These are phyloP conservation scores for Metallyticus violacea DNA, from an alignment of 2,888 invertebrate genomes.

Conservation along the genomic window DNA sequence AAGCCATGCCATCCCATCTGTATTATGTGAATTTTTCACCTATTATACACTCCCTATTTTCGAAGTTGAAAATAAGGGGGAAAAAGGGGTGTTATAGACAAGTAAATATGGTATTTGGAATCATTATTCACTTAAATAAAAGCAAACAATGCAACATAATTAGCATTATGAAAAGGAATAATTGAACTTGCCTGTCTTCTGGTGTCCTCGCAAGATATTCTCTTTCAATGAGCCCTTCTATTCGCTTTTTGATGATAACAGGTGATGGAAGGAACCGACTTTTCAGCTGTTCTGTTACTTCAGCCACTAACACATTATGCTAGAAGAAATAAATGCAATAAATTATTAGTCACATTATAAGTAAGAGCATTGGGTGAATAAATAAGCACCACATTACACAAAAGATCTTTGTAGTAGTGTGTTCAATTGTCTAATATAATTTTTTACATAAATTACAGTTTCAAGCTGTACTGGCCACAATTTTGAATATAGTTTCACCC, in stretches of 20 bases:
- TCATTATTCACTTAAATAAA: too few relatives aligned
- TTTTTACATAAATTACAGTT: not conserved
- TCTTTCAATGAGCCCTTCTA: conserved; percentile 98
- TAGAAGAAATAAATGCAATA: conserved; percentile 43
- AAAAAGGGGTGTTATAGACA: too few relatives aligned
- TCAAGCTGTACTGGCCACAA: not conserved
- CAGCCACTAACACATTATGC: conserved; percentile 92
- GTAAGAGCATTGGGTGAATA: not conserved
- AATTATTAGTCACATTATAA: not conserved
- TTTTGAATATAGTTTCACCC: not conserved
- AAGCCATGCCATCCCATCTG: too few relatives aligned
- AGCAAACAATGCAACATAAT: not conserved
- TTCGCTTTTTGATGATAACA: conserved; percentile 97
- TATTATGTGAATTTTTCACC: too few relatives aligned
- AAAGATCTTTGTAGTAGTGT: too few relatives aligned
- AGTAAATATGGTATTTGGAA: too few relatives aligned
- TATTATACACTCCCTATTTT: too few relatives aligned
- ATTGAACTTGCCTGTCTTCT: conserved; percentile 66
- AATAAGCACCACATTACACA: not conserved
- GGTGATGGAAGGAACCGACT: conserved; percentile 97
- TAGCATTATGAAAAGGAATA: not conserved
- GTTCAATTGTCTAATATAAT: too few relatives aligned
- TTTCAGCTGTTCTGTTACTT: conserved; percentile 96
- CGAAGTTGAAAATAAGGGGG: too few relatives aligned
- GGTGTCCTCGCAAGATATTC: conserved; percentile 97